Evolutionary conservation across 2,888 invertebrate species (phyloP).

Genomic region (Schrankia costaestrigalis): DNA sequence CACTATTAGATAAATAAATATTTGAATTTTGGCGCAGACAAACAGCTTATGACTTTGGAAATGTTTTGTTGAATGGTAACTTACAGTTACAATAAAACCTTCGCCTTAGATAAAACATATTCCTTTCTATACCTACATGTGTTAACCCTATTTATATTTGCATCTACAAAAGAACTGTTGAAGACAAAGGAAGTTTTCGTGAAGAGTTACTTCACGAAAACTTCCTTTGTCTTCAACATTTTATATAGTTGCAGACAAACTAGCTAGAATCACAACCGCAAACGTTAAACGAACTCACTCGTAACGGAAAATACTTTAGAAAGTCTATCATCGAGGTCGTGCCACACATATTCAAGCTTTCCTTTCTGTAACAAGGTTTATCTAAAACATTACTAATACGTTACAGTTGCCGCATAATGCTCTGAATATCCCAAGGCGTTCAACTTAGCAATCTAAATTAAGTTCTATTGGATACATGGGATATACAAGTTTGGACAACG

Average conservation of each 20-base stretch:
- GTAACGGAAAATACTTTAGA: slow-evolving; percentile 1
- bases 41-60: too few species aligned
- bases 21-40: too few species aligned
- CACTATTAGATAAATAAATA: too few species aligned
- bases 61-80: too few species aligned
- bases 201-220: too few species aligned
- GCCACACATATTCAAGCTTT: neutral
- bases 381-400: slow-evolving; percentile 17
- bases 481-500: slow-evolving; percentile 36
- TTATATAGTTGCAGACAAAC: neutral
- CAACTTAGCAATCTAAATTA: slow-evolving; percentile 39
- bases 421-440: slow-evolving; percentile 37
- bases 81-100: too few species aligned
- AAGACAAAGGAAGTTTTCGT: too few species aligned
- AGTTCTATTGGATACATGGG: slow-evolving; percentile 34
- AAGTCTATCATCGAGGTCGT: neutral
- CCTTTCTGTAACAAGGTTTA: neutral
- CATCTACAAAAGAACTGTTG: too few species aligned
- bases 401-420: slow-evolving; percentile 27
- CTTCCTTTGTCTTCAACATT: neutral
- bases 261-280: neutral
- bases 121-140: too few species aligned
- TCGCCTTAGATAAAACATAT: too few species aligned
- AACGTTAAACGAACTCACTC: neutral
- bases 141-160: too few species aligned